Evolutionary conservation across 2,797 vertebrate genomes (phyloP).

Genomic region (Emydoidea blandingii): DNA sequence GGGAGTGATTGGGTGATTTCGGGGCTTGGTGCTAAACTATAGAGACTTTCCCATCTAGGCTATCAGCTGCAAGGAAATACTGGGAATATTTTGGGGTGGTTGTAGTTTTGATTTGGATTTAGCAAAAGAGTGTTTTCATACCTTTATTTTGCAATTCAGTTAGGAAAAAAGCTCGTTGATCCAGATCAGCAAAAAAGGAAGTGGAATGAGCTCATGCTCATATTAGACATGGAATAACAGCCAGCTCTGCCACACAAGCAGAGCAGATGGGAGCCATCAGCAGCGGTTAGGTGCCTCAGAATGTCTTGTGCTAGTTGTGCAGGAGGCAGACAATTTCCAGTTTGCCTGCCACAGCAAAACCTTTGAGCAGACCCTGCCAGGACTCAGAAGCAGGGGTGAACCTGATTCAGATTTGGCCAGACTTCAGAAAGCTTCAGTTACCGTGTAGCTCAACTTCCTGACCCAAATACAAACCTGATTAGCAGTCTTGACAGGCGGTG

Average conservation of each 20-base stretch:
- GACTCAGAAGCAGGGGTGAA: rapidly evolving
- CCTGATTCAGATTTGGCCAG: background rate
- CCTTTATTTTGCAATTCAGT: background rate
- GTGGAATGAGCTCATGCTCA: background rate
- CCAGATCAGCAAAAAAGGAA: background rate
- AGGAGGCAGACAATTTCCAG: background rate
- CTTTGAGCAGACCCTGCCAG: background rate
- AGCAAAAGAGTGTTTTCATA: background rate
- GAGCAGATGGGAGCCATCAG: background rate
- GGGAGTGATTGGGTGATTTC: too few species aligned
- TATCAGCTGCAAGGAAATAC: background rate
- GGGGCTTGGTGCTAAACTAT: background rate
- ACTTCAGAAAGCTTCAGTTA: background rate
- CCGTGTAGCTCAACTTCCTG: background rate
- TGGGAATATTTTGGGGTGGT: background rate
- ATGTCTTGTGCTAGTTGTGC: background rate
- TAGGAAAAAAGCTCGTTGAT: background rate
- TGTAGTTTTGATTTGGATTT: background rate
- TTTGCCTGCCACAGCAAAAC: background rate
- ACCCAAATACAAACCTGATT: background rate
- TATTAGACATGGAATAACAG: background rate
- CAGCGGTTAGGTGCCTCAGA: background rate
- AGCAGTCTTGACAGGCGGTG: background rate
- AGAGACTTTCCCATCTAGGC: background rate
- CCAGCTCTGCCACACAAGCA: background rate